phyloP scores from a whole-genome alignment of 1,140 invertebrate genomes.

The Magallana angulata region DNA sequence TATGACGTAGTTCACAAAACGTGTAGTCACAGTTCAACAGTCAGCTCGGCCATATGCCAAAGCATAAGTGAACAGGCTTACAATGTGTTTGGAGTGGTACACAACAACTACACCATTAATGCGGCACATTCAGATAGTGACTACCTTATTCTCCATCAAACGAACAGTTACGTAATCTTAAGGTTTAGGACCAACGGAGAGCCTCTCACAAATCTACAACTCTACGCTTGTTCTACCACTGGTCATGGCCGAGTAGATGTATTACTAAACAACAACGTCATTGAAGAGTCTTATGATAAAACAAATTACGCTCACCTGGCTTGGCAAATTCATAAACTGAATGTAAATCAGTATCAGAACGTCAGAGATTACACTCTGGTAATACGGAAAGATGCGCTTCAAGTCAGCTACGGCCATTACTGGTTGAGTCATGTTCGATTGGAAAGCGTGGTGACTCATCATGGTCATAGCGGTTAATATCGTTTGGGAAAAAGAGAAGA shows the following conservation, averaged over 20 bases:
- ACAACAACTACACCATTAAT: not conserved
- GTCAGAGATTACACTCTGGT: not conserved
- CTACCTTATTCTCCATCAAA: not conserved
- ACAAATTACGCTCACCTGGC: not conserved
- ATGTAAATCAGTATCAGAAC: not conserved
- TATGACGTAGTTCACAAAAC: not conserved
- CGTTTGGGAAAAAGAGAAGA: no score
- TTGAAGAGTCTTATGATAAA: not conserved
- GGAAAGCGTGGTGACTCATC: not conserved
- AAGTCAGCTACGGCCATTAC: not conserved
- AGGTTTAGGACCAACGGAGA: not conserved
- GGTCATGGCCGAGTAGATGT: not conserved
- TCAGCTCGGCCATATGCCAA: not conserved
- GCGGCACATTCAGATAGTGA: not conserved
- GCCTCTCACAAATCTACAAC: constrained; percentile 7
- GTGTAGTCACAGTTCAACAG: not conserved
- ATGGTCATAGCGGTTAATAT: not conserved
- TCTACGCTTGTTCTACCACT: not conserved
- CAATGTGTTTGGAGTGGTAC: not conserved
- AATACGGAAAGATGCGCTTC: not conserved
- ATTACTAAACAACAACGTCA: not conserved
- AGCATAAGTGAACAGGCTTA: not conserved
- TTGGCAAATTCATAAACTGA: constrained; percentile 1
- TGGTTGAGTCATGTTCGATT: constrained; percentile 17
- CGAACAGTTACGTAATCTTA: not conserved